These are phyloP conservation scores for Pitta sordida DNA, from an alignment of 2,113 vertebrate species.

Conservation along the genomic window DNA sequence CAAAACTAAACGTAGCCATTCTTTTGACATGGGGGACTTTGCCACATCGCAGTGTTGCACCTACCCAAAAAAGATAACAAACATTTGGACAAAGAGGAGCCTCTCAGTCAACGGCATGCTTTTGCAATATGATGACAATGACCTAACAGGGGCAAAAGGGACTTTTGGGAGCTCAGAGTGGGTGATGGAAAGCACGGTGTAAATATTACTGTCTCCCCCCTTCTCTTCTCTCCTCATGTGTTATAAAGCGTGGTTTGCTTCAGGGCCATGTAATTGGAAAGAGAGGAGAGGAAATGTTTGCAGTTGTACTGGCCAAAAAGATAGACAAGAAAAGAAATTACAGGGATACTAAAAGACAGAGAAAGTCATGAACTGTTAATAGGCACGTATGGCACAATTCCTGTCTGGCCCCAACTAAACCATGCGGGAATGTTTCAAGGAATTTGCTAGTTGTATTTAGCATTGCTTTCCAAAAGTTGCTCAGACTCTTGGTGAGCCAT, in stretches of 20 bases:
- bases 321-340: background rate
- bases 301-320: slow-evolving; percentile 13
- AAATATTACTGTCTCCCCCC: slow-evolving; percentile 40
- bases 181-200: slow-evolving; percentile 99
- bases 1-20: slow-evolving; percentile 94
- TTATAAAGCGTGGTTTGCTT: background rate
- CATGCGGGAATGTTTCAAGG: slow-evolving; percentile 15
- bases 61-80: slow-evolving; percentile 88
- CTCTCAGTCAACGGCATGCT: slow-evolving; percentile 96
- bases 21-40: slow-evolving; percentile 96
- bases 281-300: background rate
- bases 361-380: slow-evolving; percentile 21
- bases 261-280: background rate
- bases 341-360: background rate
- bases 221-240: background rate
- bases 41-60: slow-evolving; percentile 79
- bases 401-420: background rate
- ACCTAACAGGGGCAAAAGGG: slow-evolving; percentile 77
- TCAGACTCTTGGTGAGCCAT: background rate
- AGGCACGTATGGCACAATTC: background rate
- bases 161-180: slow-evolving; percentile 90
- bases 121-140: slow-evolving; percentile 82
- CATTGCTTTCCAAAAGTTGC: slow-evolving; percentile 42
- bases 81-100: slow-evolving; percentile 98
- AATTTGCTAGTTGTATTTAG: slow-evolving; percentile 32